phyloP scores from a whole-genome alignment of 1,140 invertebrate genomes.

The Uloborus diversus region DNA sequence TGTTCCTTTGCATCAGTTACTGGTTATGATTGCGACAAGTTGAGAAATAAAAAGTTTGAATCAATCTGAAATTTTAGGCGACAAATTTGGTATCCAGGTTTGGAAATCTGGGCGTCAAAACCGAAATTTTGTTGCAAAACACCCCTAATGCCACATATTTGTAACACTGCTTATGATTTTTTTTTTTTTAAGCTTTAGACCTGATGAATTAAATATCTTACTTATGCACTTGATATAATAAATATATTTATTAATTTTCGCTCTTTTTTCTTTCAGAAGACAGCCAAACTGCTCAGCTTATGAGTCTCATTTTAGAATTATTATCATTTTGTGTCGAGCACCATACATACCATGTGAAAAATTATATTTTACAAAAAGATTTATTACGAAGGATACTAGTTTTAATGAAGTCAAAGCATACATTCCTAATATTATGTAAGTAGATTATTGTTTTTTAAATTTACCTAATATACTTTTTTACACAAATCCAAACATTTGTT shows the following conservation, averaged over 20 bases:
- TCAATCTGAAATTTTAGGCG: no score
- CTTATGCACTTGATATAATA: no score
- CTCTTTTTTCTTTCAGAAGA: constrained; percentile 74
- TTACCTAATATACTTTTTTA: background rate
- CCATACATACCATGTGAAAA: constrained; percentile 98
- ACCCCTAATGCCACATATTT: no score
- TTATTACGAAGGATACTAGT: constrained; percentile 92
- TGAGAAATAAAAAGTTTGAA: no score
- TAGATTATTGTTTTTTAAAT: background rate
- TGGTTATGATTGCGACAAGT: no score
- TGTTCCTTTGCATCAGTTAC: no score
- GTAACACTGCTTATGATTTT: no score
- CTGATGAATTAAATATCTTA: no score
- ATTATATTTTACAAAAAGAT: constrained; percentile 97
- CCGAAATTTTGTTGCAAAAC: no score
- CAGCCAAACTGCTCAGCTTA: constrained; percentile 93
- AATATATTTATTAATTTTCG: background rate
- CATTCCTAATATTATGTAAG: constrained; percentile 92
- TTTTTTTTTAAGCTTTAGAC: no score
- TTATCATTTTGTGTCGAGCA: constrained; percentile 99
- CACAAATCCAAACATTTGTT: constrained; percentile 3
- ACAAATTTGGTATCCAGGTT: no score
- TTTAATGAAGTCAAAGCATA: constrained; percentile 96
- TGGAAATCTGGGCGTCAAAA: no score
- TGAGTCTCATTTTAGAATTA: constrained; percentile 93